Base-by-base conservation (phyloP, 64 coral and sea anemone species). In the Stichodactyla helianthus region DNA sequence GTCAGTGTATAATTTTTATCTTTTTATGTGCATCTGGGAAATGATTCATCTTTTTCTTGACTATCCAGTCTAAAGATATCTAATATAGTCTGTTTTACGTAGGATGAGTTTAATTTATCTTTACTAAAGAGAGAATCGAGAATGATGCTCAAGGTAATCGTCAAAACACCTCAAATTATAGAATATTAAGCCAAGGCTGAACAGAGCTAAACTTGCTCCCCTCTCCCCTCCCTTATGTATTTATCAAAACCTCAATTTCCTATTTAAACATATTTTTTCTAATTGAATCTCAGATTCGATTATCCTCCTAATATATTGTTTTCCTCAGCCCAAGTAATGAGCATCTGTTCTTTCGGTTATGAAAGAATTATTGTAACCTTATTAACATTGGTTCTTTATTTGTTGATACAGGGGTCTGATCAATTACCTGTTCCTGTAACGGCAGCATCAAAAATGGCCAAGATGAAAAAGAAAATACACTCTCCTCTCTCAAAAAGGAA, bases 391-490 rank as follows among this genome's bases (percentile, higher is more conserved):
- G 12, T 27, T 35, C 68, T 11, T 31, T 27, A 1, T 74, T 74
- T 31, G 27, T 23, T 31, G 4, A n/a, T 74, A 54, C 13, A 96
- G 91, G 88, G 79, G 61, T 89, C 71, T 25, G 94, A 93, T 59
- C 85, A 89, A 19, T 82, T 93, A 0, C 82, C 91, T 63, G 91
- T 96, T n/a, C 65, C 85, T 1, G 82, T 89, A 71, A 92, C 93
- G 65, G 20, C 84, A 84, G 91, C 92, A 59, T 90, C 94, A 55
- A 96, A 87, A 79, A 96, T 96, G 91, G 91, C 94, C 55, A 93
- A 88, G 76, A 93, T 96, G 94, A 96, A 88, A 83, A 96, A 93
- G 83, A 96, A 96, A 60, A 96, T 96, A n/a, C 82, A 87, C 54
- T 96, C 94, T 63, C 94, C 94, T 70, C 85, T 96, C 44, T 12